phyloP scores from a whole-genome alignment of 2,888 invertebrate species.

The Mystacides longicornis region DNA sequence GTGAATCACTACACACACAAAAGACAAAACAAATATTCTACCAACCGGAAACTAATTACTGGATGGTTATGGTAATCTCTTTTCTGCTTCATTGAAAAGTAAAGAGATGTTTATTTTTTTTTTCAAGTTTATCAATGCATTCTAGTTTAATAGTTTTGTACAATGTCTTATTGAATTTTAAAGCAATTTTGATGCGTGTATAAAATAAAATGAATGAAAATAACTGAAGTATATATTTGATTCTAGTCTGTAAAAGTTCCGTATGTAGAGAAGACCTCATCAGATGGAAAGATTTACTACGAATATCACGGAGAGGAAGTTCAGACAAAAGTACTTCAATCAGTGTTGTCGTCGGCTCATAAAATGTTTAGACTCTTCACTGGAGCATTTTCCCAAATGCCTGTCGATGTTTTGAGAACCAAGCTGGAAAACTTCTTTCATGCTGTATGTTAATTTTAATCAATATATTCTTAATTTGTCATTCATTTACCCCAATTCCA shows the following conservation, averaged over 20 bases:
- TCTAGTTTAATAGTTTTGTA: too few relatives aligned
- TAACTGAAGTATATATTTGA: too few relatives aligned
- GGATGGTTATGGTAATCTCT: constrained; percentile 78
- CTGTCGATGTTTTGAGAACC: constrained; percentile 55
- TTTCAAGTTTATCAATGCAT: too few relatives aligned
- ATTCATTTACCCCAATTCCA: too few relatives aligned
- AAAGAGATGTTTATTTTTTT: neutral
- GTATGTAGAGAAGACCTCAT: constrained; percentile 57
- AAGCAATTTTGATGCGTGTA: too few relatives aligned
- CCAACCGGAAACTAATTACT: constrained; percentile 80
- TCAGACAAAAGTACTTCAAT: constrained; percentile 42
- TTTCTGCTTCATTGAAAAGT: neutral
- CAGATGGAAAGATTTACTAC: constrained; percentile 59
- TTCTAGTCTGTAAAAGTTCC: constrained; percentile 71
- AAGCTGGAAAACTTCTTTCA: constrained; percentile 74
- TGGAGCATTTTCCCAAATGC: constrained; percentile 64
- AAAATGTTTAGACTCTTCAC: constrained; percentile 79
- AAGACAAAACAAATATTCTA: constrained; percentile 82
- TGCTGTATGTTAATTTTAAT: constrained; percentile 47
- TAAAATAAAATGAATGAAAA: too few relatives aligned
- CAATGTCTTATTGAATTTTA: too few relatives aligned
- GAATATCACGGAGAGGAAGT: constrained; percentile 77
- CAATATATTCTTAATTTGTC: neutral
- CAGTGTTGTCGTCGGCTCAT: constrained; percentile 54
- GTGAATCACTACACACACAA: constrained; percentile 82